Percentiles rank a stretch among this genome's conserved stretches.
phyloP scores from a whole-genome alignment of 2,113 vertebrate genomes.

The Neodontobutis hainanensis region DNA sequence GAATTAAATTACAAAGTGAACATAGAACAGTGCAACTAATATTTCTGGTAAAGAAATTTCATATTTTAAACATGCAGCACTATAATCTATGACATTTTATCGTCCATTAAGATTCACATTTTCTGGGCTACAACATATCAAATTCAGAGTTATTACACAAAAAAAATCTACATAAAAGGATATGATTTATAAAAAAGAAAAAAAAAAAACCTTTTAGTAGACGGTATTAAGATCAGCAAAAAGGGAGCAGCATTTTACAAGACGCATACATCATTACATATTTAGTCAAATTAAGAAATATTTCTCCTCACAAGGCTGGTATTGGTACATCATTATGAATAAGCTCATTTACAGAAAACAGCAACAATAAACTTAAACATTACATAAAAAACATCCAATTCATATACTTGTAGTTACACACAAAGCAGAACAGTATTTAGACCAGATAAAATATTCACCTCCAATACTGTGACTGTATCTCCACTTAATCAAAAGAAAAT shows the following conservation, averaged over 20 bases:
- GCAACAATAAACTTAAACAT: not conserved
- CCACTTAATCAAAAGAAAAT: too few species aligned
- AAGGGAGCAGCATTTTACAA: not conserved
- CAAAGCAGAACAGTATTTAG: too few species aligned
- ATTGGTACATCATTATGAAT: not conserved
- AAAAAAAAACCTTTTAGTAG: too few species aligned
- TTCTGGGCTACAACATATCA: conserved; percentile 50
- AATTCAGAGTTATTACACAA: conserved; percentile 21
- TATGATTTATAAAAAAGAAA: conserved; percentile 22
- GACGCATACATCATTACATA: not conserved
- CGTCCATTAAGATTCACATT: conserved; percentile 47
- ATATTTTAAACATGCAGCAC: conserved; percentile 52
- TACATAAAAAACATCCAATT: not conserved
- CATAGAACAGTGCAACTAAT: conserved; percentile 3
- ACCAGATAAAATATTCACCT: too few species aligned
- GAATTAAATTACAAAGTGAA: not conserved
- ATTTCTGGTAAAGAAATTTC: conserved; percentile 14
- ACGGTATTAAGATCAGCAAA: too few species aligned
- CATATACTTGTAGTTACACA: too few species aligned
- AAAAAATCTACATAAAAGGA: conserved; percentile 23
- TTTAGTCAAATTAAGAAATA: not conserved
- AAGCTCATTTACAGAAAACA: not conserved
- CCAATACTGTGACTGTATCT: too few species aligned
- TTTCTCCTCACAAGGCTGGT: not conserved
- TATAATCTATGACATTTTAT: conserved; percentile 35